phyloP scores from a whole-genome alignment of 2,113 vertebrate species.

The Heptranchias perlo region DNA sequence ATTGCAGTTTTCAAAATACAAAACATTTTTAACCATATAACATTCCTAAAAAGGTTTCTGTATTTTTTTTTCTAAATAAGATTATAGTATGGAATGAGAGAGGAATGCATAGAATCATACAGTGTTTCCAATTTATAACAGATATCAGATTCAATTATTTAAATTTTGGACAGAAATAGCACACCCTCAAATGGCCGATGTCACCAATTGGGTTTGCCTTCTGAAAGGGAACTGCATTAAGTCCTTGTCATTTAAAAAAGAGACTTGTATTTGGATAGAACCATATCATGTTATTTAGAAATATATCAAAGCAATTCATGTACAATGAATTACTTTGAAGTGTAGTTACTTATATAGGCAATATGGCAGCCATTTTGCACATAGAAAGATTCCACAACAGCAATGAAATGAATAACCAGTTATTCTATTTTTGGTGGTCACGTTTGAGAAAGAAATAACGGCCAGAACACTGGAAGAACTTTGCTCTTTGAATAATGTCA shows the following conservation, averaged over 20 bases:
- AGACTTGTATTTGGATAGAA: not conserved
- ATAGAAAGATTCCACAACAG: not conserved
- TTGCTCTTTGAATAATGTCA: not conserved
- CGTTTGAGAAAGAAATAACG: not conserved
- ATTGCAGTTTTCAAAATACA: not conserved
- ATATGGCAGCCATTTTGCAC: not conserved
- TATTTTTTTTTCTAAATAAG: not conserved
- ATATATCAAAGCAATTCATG: not conserved
- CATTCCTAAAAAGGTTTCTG: not conserved
- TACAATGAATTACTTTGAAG: not conserved
- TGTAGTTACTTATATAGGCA: not conserved
- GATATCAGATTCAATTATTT: conserved; percentile 27
- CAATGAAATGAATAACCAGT: not conserved
- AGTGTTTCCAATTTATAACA: not conserved
- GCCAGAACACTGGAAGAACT: not conserved
- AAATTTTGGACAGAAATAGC: not conserved
- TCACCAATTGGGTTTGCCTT: not conserved
- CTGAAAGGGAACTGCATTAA: not conserved
- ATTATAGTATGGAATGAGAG: not conserved
- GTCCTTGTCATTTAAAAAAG: not conserved
- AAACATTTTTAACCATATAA: not conserved
- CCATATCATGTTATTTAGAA: not conserved
- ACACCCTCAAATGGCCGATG: conserved; percentile 3
- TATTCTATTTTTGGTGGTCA: not conserved
- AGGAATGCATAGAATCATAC: not conserved